A percentile compares a stretch with the other conserved stretches of the same genome.
These are phyloP conservation scores for Holacanthus passer DNA, from an alignment of 2,113 vertebrate genomes.

Conservation along the genomic window DNA sequence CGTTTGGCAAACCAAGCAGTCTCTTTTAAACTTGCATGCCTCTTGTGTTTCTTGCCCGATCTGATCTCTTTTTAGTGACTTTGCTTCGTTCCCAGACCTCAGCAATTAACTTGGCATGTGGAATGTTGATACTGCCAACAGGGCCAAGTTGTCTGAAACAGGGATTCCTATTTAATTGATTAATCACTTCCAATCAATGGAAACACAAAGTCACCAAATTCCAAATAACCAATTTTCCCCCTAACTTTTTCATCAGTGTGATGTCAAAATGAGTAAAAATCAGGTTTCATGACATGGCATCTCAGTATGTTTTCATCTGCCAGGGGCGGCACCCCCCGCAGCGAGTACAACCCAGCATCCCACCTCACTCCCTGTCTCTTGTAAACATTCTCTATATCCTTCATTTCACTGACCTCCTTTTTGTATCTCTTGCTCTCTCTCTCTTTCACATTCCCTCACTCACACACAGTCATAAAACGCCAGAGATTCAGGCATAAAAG, in stretches of 20 bases:
- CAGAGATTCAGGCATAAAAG: constrained; percentile 39
- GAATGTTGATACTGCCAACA: not conserved
- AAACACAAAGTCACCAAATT: not conserved
- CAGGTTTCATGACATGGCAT: not conserved
- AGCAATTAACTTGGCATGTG: not conserved
- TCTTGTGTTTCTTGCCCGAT: not conserved
- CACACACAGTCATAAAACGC: constrained; percentile 49
- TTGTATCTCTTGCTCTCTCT: not conserved
- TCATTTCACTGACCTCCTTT: not conserved
- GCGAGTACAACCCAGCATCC: not conserved
- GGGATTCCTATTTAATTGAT: not conserved
- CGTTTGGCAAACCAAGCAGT: no score
- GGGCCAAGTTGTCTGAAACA: not conserved
- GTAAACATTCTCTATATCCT: not conserved
- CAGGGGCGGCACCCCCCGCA: no score
- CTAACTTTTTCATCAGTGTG: not conserved
- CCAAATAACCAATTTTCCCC: not conserved
- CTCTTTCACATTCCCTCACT: not conserved
- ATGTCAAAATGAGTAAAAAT: not conserved
- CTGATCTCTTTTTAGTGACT: not conserved
- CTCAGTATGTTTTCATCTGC: no score
- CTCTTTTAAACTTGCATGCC: no score
- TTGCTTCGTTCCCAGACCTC: not conserved
- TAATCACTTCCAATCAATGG: not conserved
- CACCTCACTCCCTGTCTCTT: not conserved